Percentiles rank a stretch among this genome's conserved stretches.
Evolutionary conservation across 2,888 invertebrate genomes (phyloP).

Genomic region (Leucania comma): DNA sequence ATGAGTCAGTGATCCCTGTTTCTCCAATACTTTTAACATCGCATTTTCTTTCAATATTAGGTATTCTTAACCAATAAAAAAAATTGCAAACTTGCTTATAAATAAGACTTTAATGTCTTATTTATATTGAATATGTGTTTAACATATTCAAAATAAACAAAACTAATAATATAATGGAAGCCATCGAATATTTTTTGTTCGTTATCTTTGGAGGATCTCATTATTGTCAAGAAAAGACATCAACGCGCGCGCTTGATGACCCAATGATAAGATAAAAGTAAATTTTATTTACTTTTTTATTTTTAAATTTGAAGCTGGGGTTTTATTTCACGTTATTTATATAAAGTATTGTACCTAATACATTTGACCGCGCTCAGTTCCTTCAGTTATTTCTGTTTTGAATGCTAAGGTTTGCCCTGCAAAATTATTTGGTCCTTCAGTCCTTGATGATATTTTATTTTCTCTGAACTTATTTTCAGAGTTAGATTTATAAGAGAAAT

Average conservation of each 20-base stretch:
- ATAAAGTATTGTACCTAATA: no score
- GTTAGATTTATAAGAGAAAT: neutral
- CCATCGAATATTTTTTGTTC: neutral
- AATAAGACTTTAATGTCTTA: neutral
- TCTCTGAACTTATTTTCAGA: no score
- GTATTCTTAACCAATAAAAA: neutral
- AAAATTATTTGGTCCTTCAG: no score
- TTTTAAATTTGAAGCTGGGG: neutral
- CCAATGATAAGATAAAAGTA: constrained; percentile 21
- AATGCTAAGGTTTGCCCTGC: no score
- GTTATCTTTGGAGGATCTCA: constrained; percentile 33
- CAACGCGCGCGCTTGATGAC: constrained; percentile 72
- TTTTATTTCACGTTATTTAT: neutral
- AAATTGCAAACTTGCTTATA: neutral
- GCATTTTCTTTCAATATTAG: no score
- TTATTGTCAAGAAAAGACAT: constrained; percentile 77
- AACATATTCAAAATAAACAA: neutral
- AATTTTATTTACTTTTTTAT: neutral
- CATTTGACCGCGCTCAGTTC: no score
- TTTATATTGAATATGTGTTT: neutral
- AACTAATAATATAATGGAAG: neutral
- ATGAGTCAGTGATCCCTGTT: constrained; percentile 9
- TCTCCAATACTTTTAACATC: no score
- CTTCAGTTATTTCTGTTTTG: no score
- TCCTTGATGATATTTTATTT: no score